Evolutionary conservation across 2,113 vertebrate genomes (phyloP), one percentile per base, ranked within the genome.

Genomic region (Pseudorhombus dupliciocellatus): DNA sequence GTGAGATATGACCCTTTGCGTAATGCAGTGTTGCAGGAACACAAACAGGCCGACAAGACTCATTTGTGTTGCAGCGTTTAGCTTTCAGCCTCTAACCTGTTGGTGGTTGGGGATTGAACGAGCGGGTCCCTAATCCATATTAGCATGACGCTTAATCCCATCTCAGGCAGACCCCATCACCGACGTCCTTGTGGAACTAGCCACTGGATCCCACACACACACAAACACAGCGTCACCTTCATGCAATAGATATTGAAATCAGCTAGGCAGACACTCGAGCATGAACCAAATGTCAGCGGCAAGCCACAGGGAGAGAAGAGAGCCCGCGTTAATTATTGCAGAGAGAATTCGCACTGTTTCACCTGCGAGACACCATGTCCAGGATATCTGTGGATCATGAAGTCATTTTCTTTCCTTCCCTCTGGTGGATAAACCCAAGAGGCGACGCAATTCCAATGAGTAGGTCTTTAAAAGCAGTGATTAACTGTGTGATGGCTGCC

Each of bases 251-350:
- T 88, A 92, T 92, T 88, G 89, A 94, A 94, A 94, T 94, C 92
- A 88, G 91, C 75, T 37, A 78, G 86, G 62, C 92, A 91, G 91
- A 89, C 93, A 94, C 93, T 94, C 92, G 10, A 94, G 93, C 93
- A 94, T 94, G 93, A 92, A 91, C 90, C 90, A 93, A 94, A 93
- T 94, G 93, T 94, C 93, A 94, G 87, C 76, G 73, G 46, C 79
- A 81, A 93, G 89, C 87, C 87, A 90, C 84, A 73, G 88, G 84
- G 85, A 88, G 83, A 87, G 83, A 84, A 88, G 86, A 92, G 85
- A 85, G 83, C 65, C 83, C 31, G 37, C 91, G 88, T 90, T 94
- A 94, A 94, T 94, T 93, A 94, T 88, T 83, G 75, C 79, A 75
- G 77, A 70, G 78, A 72, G 70, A 86, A 90, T 88, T 85, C 78